These are phyloP conservation scores for Eristalis pertinax DNA, from an alignment of 2,888 invertebrate species.

Conservation along the genomic window DNA sequence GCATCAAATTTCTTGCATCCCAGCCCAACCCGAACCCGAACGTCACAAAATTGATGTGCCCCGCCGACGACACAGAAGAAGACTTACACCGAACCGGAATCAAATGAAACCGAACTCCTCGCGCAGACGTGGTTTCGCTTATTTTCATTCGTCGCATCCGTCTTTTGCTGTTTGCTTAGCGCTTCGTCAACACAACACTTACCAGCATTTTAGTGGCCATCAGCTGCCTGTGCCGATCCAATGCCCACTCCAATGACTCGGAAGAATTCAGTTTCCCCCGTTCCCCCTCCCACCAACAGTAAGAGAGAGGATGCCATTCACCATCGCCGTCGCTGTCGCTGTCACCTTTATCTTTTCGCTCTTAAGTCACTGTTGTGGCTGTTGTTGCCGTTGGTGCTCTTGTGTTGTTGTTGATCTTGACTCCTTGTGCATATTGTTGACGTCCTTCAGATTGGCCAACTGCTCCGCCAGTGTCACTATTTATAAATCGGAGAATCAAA, in stretches of 20 bases:
- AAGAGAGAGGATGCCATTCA: constrained; percentile 29
- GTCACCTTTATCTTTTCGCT: constrained; percentile 30
- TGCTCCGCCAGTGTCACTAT: constrained; percentile 56
- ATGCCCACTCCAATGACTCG: constrained; percentile 11
- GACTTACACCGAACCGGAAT: constrained; percentile 5
- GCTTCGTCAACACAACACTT: constrained; percentile 46
- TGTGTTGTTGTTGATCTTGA: constrained; percentile 49
- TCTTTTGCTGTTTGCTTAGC: constrained; percentile 23
- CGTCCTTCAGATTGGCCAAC: constrained; percentile 64
- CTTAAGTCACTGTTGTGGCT: constrained; percentile 20
- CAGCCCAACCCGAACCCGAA: not conserved
- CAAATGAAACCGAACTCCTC: constrained; percentile 17
- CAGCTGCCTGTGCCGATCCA: constrained; percentile 26
- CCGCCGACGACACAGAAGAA: not conserved
- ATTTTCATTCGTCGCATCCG: constrained; percentile 15
- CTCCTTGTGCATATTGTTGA: constrained; percentile 61
- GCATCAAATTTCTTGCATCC: constrained; percentile 1
- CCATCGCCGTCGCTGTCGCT: constrained; percentile 6
- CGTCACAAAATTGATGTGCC: not conserved
- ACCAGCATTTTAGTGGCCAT: constrained; percentile 48
- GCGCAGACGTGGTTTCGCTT: not conserved
- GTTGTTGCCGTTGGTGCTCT: no score
- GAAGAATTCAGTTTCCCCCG: constrained; percentile 10
- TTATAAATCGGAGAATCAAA: constrained; percentile 58
- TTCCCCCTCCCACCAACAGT: no score